phyloP scores from a whole-genome alignment of 2,888 invertebrate genomes.

The Notodonta ziczac region DNA sequence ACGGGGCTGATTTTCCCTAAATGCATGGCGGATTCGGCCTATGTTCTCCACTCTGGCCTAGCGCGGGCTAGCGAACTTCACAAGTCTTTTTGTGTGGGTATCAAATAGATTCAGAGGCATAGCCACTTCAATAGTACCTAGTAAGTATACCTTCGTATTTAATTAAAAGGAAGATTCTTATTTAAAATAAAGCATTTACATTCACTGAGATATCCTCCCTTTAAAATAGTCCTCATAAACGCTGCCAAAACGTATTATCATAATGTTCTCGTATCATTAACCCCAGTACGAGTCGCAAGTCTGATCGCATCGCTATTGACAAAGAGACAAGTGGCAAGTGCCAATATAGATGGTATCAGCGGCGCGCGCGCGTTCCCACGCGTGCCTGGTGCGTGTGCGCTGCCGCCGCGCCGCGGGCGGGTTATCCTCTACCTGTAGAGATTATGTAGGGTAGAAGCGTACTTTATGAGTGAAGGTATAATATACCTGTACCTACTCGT shows the following conservation, averaged over 20 bases:
- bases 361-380: slow-evolving; percentile 56
- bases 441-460: slow-evolving; percentile 17
- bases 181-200: too few relatives aligned
- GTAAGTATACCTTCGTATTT: too few relatives aligned
- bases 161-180: too few relatives aligned
- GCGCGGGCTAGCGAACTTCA: too few relatives aligned
- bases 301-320: slow-evolving; percentile 49
- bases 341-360: slow-evolving; percentile 51
- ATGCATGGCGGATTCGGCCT: too few relatives aligned
- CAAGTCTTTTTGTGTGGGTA: too few relatives aligned
- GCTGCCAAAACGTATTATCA: slow-evolving; percentile 40
- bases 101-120: too few relatives aligned
- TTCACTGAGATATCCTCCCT: too few relatives aligned
- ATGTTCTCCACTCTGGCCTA: too few relatives aligned
- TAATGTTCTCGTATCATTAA: slow-evolving; percentile 49
- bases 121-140: too few relatives aligned
- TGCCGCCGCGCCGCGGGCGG: slow-evolving; percentile 39
- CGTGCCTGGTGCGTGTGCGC: slow-evolving; percentile 51
- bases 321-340: slow-evolving; percentile 56
- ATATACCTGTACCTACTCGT: not conserved
- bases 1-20: too few relatives aligned
- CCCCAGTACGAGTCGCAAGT: slow-evolving; percentile 43
- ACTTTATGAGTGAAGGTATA: not conserved
- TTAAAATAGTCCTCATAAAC: slow-evolving; percentile 9
- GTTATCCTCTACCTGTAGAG: slow-evolving; percentile 29